Evolutionary conservation across 1,140 invertebrate genomes (phyloP), one percentile per base, ranked within the genome.

Genomic region (Bicyclus anynana): DNA sequence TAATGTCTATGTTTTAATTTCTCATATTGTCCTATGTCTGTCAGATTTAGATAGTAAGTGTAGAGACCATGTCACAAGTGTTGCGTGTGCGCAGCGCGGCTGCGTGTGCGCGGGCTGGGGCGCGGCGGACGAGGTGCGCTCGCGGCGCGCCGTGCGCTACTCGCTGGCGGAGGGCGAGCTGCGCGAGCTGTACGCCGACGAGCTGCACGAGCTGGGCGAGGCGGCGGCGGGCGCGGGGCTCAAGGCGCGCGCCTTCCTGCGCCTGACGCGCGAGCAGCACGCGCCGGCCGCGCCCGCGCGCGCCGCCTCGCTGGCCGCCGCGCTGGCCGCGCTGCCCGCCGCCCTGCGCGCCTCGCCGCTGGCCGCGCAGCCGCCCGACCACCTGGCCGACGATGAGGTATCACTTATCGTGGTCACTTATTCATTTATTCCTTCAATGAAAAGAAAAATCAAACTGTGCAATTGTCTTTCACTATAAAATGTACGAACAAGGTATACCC

Each of bases 121-220:
- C 14, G 49, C 44, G 46, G n/a, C 16, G 12, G 33, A 29, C 4
- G 42, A 10, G 5, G 53, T 57, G 53, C 5, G 9, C 27, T 64
- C 70, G 35, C 67, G 72, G 27, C 73, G 75, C 16, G 53, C 75
- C 23, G 50, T 62, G 46, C 72, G 77, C 47, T 77, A 77, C 62
- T 59, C 70, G 23, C 57, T 80, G 44, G 21, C 48, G 33, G 46
- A 18, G 10, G 48, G 40, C 9, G 51, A 53, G n/a, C 66, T 73
- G 29, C 26, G 49, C 7, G 67, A 62, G 21, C 20, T 78, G 57
- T 51, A 73, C 50, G 72, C 74, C 5, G 77, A 80, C 46, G 67
- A 65, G 47, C 16, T 63, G 47, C 47, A 51, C 40, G 35, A n/a
- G 38, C 26, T 55, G 26, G 47, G 44, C 16, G 18, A 29, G 33